Conservation (phyloP, 2,888 invertebrate species). For the Lasioglossum leucozonium region DNA sequence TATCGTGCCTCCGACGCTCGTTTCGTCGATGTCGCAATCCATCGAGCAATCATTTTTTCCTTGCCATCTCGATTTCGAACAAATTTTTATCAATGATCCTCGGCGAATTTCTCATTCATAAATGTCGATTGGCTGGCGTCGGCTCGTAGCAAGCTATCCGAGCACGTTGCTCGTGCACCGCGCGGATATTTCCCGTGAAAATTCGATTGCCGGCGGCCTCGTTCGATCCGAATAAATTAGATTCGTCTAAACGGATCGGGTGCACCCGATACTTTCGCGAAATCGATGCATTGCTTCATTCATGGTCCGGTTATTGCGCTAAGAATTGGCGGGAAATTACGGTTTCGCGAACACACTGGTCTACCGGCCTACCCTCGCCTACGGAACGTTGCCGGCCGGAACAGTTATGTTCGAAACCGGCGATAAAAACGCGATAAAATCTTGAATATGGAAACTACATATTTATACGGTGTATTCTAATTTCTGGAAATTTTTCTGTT, state of each 20-base stretch:
- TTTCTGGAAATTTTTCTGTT: neutral
- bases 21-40: no score
- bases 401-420: neutral
- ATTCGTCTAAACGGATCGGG: neutral
- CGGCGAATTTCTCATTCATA: neutral
- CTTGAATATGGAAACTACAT: neutral
- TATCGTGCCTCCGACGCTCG: neutral
- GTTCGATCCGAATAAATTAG: slow-evolving; percentile 6
- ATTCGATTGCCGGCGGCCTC: neutral
- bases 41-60: no score
- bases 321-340: slow-evolving; percentile 59
- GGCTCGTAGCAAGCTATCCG: neutral
- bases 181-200: neutral
- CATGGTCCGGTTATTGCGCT: slow-evolving; percentile 11
- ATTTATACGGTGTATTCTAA: neutral
- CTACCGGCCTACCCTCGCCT: neutral
- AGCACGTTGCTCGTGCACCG: neutral
- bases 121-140: neutral
- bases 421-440: no score
- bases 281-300: neutral
- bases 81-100: neutral
- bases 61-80: neutral
- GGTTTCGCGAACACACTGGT: slow-evolving; percentile 16
- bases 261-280: neutral
- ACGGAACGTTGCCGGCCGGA: neutral